These are phyloP conservation scores for Dicyrtoma fusca DNA, from an alignment of 2,888 invertebrate genomes.

Conservation along the genomic window DNA sequence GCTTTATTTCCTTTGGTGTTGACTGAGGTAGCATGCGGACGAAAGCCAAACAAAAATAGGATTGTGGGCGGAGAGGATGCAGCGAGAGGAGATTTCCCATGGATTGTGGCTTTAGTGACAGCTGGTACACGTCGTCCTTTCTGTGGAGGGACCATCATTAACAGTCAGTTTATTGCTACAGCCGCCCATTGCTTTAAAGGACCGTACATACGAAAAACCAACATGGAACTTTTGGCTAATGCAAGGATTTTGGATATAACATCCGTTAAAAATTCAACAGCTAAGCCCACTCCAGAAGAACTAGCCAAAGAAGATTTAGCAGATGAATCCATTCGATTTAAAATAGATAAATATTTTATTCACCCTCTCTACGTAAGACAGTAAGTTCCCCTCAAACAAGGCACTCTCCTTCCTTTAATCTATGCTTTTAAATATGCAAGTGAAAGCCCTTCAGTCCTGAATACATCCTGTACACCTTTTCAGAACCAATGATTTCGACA, in stretches of 20 bases:
- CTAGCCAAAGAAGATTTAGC: constrained; percentile 24
- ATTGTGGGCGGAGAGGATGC: constrained; percentile 52
- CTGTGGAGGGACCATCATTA: constrained; percentile 48
- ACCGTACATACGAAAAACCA: constrained; percentile 44
- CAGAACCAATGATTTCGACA: constrained; percentile 52
- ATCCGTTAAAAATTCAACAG: constrained; percentile 22
- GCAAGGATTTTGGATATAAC: constrained; percentile 47
- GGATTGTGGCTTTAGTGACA: constrained; percentile 48
- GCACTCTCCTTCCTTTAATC: neutral
- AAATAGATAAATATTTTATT: constrained; percentile 48
- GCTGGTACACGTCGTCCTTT: constrained; percentile 49
- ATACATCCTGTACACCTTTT: neutral
- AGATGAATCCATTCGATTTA: constrained; percentile 38
- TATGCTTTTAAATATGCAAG: no score
- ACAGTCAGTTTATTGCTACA: constrained; percentile 35
- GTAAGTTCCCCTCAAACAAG: no score
- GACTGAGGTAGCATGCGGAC: constrained; percentile 50
- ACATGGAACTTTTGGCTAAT: constrained; percentile 46
- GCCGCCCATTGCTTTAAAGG: constrained; percentile 53
- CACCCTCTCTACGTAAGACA: constrained; percentile 52
- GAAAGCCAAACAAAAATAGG: constrained; percentile 45
- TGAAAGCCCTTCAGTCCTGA: neutral
- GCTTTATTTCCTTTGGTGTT: neutral
- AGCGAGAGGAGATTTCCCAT: constrained; percentile 33
- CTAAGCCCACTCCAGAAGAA: constrained; percentile 27